These are phyloP conservation scores for Drosophila oshimai DNA, from an alignment of 1,140 invertebrate genomes.

Conservation along the genomic window DNA sequence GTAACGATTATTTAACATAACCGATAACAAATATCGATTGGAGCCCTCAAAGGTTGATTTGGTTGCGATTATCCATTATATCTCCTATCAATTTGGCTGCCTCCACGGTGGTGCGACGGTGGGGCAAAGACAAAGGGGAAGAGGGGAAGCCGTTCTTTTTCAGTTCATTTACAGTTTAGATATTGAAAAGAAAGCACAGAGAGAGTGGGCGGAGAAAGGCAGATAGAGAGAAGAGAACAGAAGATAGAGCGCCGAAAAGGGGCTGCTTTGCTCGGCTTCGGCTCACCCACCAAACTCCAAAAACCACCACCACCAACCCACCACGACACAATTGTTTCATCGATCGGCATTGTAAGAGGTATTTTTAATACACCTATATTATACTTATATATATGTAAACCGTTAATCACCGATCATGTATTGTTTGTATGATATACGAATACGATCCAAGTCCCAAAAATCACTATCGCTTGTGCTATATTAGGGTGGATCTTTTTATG, in stretches of 20 bases:
- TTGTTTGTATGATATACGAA: constrained; percentile 6
- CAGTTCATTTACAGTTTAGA: constrained; percentile 18
- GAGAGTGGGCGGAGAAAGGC: constrained; percentile 1
- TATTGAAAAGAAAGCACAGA: neutral
- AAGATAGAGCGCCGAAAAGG: neutral
- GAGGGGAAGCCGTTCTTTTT: constrained; percentile 10
- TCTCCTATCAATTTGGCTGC: neutral
- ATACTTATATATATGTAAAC: constrained; percentile 1
- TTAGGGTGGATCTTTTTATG: neutral
- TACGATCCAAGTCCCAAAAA: neutral
- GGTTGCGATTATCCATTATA: constrained; percentile 3
- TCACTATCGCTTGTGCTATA: neutral
- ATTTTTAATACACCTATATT: constrained; percentile 40
- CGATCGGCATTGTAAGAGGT: constrained; percentile 62
- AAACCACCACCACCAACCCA: constrained; percentile 14
- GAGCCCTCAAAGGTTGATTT: constrained; percentile 12
- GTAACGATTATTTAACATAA: neutral
- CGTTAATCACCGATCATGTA: neutral
- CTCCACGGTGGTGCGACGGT: constrained; percentile 1
- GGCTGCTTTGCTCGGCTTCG: too few species aligned
- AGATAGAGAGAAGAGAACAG: neutral
- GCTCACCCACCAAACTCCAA: constrained; percentile 3
- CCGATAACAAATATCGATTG: constrained; percentile 5
- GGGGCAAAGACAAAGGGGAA: neutral
- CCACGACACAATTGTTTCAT: constrained; percentile 65